Percentiles rank a stretch among this genome's conserved stretches.
These are phyloP conservation scores for Venustoraphidia nigricollis DNA, from an alignment of 2,888 invertebrate species.

Conservation along the genomic window DNA sequence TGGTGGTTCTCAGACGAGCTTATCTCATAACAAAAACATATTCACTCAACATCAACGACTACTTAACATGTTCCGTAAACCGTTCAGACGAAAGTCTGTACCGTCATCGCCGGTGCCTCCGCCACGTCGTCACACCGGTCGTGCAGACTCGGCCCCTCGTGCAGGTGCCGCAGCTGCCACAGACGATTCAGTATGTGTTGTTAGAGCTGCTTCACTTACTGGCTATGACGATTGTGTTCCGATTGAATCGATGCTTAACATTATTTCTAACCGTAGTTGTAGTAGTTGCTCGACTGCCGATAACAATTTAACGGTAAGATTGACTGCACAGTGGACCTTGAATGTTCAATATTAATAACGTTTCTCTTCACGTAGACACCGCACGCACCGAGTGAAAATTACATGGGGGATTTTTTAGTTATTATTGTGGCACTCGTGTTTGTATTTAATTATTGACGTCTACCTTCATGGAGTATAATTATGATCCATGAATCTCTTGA, in stretches of 20 bases:
- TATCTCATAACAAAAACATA: slow-evolving; percentile 36
- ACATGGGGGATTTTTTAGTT: too few relatives aligned
- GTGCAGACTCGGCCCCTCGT: slow-evolving; percentile 25
- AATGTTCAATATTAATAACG: too few relatives aligned
- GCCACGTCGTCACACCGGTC: slow-evolving; percentile 27
- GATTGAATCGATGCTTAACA: too few relatives aligned
- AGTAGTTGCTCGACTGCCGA: not conserved
- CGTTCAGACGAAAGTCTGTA: slow-evolving; percentile 52
- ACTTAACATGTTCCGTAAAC: slow-evolving; percentile 47
- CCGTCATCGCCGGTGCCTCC: slow-evolving; percentile 47
- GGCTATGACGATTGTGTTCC: not conserved
- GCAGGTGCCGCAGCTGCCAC: slow-evolving; percentile 25
- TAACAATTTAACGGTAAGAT: not conserved
- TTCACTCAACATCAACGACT: slow-evolving; percentile 41
- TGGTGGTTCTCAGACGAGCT: slow-evolving; percentile 36
- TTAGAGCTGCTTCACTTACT: too few relatives aligned
- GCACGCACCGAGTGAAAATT: too few relatives aligned
- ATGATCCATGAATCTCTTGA: too few relatives aligned
- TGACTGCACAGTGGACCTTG: not conserved
- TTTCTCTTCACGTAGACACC: too few relatives aligned
- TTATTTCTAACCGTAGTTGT: not conserved
- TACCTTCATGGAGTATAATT: too few relatives aligned
- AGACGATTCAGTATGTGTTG: slow-evolving; percentile 15
- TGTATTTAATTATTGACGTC: too few relatives aligned
- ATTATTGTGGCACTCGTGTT: too few relatives aligned